Base-by-base conservation (phyloP, 1,140 invertebrate genomes). In the Nasonia giraulti region DNA sequence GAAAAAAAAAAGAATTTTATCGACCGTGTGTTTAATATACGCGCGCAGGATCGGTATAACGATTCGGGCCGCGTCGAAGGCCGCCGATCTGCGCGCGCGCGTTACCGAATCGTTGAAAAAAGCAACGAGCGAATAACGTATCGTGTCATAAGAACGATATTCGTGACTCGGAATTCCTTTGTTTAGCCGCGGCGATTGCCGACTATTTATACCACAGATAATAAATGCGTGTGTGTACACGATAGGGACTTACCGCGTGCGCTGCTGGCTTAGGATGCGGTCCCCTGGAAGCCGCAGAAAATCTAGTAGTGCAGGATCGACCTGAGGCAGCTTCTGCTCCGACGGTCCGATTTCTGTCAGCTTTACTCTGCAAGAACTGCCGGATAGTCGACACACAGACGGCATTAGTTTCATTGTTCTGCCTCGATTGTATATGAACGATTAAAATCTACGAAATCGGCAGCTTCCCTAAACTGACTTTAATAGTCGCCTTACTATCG, bases 321-420 rank as follows among this genome's bases (percentile, higher is more conserved):
- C 90, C 79, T 92, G 92, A 47, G 92, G 90, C 84, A 93, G 87
- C 88, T 90, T 93, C 75, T 91, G 91, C 83, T 92, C 92, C 83
- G 92, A 91, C 87, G 90, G 91, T 90, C 92, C 92, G 84, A 92
- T 90, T 89, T 90, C 89, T 82, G 90, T 91, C 89, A 90, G 90
- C 83, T 90, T 92, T 87, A 91, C 87, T 89, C 91, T 91, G 88
- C 82, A 89, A 86, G 87, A 89, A 87, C 89, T 91, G 86, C 20
- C 66, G 66, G 11, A 37, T 1, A 12, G 10, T 11, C 1, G 8
- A 12, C 47, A 17, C 11, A 17, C 2, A 50, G 47, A 0, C 11
- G 14, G 3, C 12, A 17, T 8, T 27, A 68, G 5, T 11, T 62
- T 37, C 31, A 27, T 79, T n/a, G 31, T 68, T 78, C n/a, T 23